A percentile compares a stretch with the other conserved stretches of the same genome.
Conservation (phyloP, 2,888 invertebrate species). For the Papilio elwesi region DNA sequence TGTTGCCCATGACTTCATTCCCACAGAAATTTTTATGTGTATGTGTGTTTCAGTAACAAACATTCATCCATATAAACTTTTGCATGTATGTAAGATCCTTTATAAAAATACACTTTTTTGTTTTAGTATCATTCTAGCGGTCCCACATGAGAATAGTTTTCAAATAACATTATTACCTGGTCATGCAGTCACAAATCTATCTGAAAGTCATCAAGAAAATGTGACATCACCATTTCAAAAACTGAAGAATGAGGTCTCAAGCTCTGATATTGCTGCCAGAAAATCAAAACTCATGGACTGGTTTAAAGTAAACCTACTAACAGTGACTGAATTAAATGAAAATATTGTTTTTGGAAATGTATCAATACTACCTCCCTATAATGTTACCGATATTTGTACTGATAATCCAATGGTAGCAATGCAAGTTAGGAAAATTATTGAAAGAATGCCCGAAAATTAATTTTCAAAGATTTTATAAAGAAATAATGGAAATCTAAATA, state of each 20-base stretch:
- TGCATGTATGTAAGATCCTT: neutral
- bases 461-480: too few relatives aligned
- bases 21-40: too few relatives aligned
- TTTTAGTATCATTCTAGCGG: constrained; percentile 70
- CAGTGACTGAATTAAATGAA: constrained; percentile 62
- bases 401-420: constrained; percentile 68
- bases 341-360: constrained; percentile 68
- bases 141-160: constrained; percentile 55
- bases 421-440: constrained; percentile 66
- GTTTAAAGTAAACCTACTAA: constrained; percentile 67
- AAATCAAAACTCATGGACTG: constrained; percentile 64
- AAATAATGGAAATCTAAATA: neutral
- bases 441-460: constrained; percentile 65
- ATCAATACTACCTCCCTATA: constrained; percentile 67
- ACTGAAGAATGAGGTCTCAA: constrained; percentile 38
- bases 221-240: constrained; percentile 52
- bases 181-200: constrained; percentile 62
- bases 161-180: constrained; percentile 67
- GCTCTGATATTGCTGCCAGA: constrained; percentile 51
- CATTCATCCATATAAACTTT: neutral
- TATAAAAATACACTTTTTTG: constrained; percentile 27
- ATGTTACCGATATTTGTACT: constrained; percentile 63
- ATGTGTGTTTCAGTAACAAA: neutral
- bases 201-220: constrained; percentile 46
- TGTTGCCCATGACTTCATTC: too few relatives aligned